Conservation (phyloP, 2,888 invertebrate species). For the Endotricha flammealis region DNA sequence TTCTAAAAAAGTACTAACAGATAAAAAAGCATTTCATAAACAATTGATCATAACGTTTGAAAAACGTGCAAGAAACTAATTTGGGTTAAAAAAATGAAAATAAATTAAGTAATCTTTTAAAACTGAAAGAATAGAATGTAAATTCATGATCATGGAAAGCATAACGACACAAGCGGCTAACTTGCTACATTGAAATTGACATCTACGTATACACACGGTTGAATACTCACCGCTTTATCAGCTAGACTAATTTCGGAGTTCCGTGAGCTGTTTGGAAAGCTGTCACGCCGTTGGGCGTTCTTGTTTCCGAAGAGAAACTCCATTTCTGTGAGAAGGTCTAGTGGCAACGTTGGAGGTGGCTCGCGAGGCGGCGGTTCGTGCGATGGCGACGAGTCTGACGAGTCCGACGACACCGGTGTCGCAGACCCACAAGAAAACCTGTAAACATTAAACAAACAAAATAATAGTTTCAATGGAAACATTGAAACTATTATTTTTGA, state of each 20-base stretch:
- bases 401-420: slow-evolving; percentile 64
- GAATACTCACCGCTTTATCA: slow-evolving; percentile 58
- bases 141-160: slow-evolving; percentile 6
- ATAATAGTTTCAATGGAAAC: no score
- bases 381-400: slow-evolving; percentile 51
- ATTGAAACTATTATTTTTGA: no score
- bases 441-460: no score
- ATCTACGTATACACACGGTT: background rate
- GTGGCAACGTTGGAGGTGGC: slow-evolving; percentile 45
- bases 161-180: slow-evolving; percentile 30
- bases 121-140: slow-evolving; percentile 17
- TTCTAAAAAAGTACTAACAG: no score
- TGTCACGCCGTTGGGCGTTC: slow-evolving; percentile 45
- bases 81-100: no score
- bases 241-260: slow-evolving; percentile 43
- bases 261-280: slow-evolving; percentile 47
- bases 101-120: no score
- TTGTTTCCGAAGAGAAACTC: slow-evolving; percentile 55
- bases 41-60: no score
- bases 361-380: slow-evolving; percentile 39
- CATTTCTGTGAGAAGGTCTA: slow-evolving; percentile 69
- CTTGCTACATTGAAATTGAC: slow-evolving; percentile 12
- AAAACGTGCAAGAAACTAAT: no score
- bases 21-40: no score
- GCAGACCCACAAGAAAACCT: slow-evolving; percentile 68